Percentiles rank a stretch among this genome's conserved stretches.
Evolutionary conservation across 2,888 invertebrate species (phyloP).

Genomic region (Monopis laevigella): DNA sequence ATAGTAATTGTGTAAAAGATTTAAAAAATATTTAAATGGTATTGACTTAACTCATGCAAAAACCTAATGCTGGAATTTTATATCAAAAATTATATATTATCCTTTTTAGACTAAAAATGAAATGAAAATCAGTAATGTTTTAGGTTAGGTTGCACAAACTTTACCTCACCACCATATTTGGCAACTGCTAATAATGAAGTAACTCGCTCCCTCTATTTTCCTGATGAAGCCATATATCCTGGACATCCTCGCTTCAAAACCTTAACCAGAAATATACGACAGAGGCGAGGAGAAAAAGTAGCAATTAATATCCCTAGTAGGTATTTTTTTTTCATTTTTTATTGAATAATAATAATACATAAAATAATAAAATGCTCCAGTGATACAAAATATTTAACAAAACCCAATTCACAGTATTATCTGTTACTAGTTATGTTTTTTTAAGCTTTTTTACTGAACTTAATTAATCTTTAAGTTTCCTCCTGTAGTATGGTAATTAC

Average conservation of each 20-base stretch:
- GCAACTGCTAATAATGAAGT: constrained; percentile 76
- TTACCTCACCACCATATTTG: constrained; percentile 79
- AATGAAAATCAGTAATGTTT: constrained; percentile 21
- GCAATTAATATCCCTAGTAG: constrained; percentile 95
- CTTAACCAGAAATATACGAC: constrained; percentile 90
- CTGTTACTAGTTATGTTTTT: too few species aligned
- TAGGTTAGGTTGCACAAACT: constrained; percentile 88
- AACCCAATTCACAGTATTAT: too few species aligned
- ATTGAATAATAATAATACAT: neutral
- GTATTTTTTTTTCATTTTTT: constrained; percentile 11
- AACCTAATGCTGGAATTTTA: too few species aligned
- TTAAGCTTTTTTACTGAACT: too few species aligned
- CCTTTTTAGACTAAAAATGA: neutral
- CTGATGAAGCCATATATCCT: constrained; percentile 91
- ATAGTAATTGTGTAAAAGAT: too few species aligned
- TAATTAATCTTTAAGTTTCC: too few species aligned
- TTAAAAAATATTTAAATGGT: too few species aligned
- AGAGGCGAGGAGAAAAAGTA: constrained; percentile 93
- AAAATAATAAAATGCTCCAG: too few species aligned
- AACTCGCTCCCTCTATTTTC: constrained; percentile 89
- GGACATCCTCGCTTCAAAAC: constrained; percentile 98
- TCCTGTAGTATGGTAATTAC: too few species aligned
- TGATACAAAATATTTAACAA: too few species aligned
- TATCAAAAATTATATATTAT: neutral
- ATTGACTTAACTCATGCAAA: too few species aligned